Evolutionary conservation across 1,140 invertebrate genomes (phyloP).

Genomic region (Colletes gigas): DNA sequence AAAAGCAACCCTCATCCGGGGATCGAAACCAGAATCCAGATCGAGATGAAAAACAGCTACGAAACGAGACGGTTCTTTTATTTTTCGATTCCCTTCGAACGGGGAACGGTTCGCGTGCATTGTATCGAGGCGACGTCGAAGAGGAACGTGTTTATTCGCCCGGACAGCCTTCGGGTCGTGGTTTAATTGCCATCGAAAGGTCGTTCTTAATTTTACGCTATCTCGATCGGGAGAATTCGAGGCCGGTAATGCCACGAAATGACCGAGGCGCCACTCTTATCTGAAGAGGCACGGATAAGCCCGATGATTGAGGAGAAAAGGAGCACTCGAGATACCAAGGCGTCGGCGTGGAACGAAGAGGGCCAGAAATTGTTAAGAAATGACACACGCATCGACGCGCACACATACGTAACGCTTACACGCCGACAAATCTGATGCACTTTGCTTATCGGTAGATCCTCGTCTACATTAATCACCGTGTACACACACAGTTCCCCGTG

Average conservation of each 20-base stretch:
- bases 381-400: conserved; percentile 40
- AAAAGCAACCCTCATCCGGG: too few relatives aligned
- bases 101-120: not conserved
- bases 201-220: conserved; percentile 66
- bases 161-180: conserved; percentile 19
- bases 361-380: conserved; percentile 45
- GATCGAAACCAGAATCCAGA: too few relatives aligned
- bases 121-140: conserved; percentile 16
- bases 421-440: not conserved
- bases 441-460: not conserved
- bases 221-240: conserved; percentile 59
- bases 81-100: too few relatives aligned
- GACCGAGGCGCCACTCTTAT: conserved; percentile 75
- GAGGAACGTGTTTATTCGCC: conserved; percentile 37
- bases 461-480: not conserved
- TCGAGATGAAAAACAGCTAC: too few relatives aligned
- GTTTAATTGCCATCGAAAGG: conserved; percentile 68
- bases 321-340: conserved; percentile 61
- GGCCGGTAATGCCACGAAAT: conserved; percentile 65
- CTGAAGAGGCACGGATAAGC: conserved; percentile 71
- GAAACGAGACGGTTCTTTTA: too few relatives aligned
- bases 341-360: conserved; percentile 15
- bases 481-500: not conserved
- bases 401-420: not conserved
- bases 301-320: conserved; percentile 70